These are phyloP conservation scores for Aphodius granarius DNA, from an alignment of 2,888 invertebrate genomes.

Conservation along the genomic window DNA sequence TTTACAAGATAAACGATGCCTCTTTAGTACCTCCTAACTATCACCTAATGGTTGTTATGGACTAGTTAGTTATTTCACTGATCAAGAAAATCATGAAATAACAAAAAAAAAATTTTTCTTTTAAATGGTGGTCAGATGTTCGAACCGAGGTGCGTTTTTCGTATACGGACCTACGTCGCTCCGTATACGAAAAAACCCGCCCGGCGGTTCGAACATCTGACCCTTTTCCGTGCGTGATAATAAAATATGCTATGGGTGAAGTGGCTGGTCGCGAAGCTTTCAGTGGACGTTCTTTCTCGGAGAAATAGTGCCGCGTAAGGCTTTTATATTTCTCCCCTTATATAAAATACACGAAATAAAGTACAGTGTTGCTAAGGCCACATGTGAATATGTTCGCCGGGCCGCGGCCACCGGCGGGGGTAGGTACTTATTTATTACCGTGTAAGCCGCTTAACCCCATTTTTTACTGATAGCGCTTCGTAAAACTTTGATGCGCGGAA, in stretches of 20 bases:
- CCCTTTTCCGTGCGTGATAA: no score
- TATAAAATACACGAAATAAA: background rate
- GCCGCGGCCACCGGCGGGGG: no score
- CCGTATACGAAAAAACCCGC: no score
- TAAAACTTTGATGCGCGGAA: background rate
- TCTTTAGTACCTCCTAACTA: background rate
- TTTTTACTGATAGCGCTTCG: background rate
- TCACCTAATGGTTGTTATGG: no score
- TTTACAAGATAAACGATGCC: background rate
- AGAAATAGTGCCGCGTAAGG: background rate
- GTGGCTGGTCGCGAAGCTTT: background rate
- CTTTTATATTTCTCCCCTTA: background rate
- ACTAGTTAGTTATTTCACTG: no score
- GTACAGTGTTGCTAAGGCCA: background rate
- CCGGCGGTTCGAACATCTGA: no score
- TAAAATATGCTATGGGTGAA: background rate
- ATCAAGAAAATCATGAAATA: no score
- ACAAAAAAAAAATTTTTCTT: no score
- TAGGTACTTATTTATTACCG: background rate
- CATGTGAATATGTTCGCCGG: background rate
- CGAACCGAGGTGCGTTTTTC: no score
- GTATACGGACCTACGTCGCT: no score
- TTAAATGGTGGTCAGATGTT: no score
- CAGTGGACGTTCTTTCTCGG: background rate
- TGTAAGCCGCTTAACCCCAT: background rate